Evolutionary conservation across 30 jellyfish, hydroid and myxozoan genomes (phyloP), one percentile per base, ranked within the genome.

Genomic region (Catostylus mosaicus): DNA sequence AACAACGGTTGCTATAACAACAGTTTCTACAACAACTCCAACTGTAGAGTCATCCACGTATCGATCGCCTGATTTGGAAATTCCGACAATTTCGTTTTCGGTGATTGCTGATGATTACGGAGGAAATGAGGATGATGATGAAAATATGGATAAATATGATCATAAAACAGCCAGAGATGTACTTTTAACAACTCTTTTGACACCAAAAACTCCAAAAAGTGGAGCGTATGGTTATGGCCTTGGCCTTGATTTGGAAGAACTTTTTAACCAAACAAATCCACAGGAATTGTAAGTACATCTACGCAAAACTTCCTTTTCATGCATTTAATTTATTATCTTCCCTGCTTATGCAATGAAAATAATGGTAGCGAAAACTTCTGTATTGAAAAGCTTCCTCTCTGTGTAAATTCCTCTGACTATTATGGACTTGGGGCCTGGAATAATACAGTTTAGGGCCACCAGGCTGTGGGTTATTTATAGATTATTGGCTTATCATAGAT

Each of bases 191-290:
- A 85, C 95, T 0, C 67, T 85, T 12, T 36, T 85, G 26, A 92
- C 98, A 5, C 98, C 98, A 29, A 75, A 67, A 32, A 89, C 97
- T 3, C 99, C 99, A 23, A 89, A 82, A 67, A 94, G 97, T 89
- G 97, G 99, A 11, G 99, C 99, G 1, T 89, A 94, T 37, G 99
- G 99, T 22, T 94, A 94, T 48, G 99, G 99, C 22, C 37, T 94
- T 43, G 99, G 99, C 9, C 68, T 93, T 50, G 99, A 93, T 73
- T 66, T 93, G 66, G 99, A 93, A 67, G 99, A 93, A 38, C 52
- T 93, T 73, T 76, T 92, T 27, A 75, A 54, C 54, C 97, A 86
- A 68, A 51, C 96, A 3, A 84, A 79, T 31, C 80, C 92, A 11
- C 84, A 75, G 32, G 98, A 92, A 54, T 80, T 87, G 98, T 92